Evolutionary conservation across 1,140 invertebrate species (phyloP).

Genomic region (Phthorimaea operculella): DNA sequence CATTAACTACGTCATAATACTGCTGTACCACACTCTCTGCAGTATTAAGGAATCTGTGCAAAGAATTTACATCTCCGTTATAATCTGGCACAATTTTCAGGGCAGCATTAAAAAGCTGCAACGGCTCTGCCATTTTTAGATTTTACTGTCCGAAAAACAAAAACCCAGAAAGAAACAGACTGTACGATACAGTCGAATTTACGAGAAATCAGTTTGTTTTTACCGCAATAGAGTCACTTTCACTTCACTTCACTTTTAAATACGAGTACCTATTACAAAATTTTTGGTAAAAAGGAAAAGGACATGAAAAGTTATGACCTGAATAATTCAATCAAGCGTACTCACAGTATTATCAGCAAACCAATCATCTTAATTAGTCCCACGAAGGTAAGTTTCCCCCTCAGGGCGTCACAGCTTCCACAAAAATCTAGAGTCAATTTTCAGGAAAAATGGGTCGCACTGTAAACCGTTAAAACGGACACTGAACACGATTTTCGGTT

Average conservation of each 20-base stretch:
- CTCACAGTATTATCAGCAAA: conserved; percentile 3
- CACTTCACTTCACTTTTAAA: background rate
- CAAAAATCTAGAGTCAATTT: background rate
- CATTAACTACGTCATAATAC: background rate
- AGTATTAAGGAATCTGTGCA: background rate
- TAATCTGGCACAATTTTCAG: background rate
- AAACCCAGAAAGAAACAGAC: too few relatives aligned
- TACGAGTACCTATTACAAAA: background rate
- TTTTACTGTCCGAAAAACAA: background rate
- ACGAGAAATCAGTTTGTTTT: background rate
- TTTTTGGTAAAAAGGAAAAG: background rate
- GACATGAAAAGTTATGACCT: background rate
- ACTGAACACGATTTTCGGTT: conserved; percentile 2
- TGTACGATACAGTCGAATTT: background rate
- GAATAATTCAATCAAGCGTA: background rate
- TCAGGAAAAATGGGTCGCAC: background rate
- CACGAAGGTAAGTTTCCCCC: background rate
- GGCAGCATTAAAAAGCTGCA: background rate
- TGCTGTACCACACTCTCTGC: background rate
- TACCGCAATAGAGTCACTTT: background rate
- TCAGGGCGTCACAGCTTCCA: background rate
- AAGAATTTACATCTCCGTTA: background rate
- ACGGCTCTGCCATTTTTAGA: background rate
- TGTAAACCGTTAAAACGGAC: conserved; percentile 2
- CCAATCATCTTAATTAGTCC: conserved; percentile 1